Evolutionary conservation across 2,113 vertebrate genomes (phyloP).

Genomic region (Sarotherodon lohbergeri): DNA sequence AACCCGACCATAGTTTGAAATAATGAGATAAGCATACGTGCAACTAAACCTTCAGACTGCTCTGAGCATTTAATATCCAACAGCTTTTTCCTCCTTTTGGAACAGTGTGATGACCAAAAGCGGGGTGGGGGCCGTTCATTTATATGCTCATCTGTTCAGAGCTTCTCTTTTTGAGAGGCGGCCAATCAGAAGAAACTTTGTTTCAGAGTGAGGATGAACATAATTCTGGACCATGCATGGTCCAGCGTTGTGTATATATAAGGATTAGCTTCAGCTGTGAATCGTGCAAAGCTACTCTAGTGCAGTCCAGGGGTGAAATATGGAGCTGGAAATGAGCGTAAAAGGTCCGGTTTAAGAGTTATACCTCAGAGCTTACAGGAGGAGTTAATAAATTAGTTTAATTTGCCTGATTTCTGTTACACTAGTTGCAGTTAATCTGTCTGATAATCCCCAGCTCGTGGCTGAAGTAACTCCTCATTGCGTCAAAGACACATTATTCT

Average conservation of each 20-base stretch:
- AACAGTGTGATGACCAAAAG: neutral
- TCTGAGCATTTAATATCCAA: neutral
- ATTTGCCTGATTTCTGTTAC: neutral
- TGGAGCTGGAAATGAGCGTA: neutral
- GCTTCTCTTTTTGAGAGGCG: neutral
- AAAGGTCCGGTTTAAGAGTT: neutral
- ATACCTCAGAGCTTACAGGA: neutral
- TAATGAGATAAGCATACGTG: neutral
- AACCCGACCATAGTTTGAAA: neutral
- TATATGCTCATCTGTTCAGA: neutral
- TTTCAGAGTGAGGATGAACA: neutral
- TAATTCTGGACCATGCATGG: neutral
- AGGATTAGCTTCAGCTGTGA: neutral
- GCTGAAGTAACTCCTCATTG: neutral
- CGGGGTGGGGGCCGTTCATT: accelerated
- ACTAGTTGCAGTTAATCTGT: neutral
- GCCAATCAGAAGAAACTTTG: neutral
- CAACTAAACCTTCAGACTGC: neutral
- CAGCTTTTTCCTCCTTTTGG: neutral
- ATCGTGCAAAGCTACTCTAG: neutral
- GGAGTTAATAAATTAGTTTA: neutral
- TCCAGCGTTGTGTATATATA: neutral
- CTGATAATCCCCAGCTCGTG: neutral
- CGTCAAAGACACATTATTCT: neutral
- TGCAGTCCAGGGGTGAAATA: neutral